Base-by-base conservation (phyloP, 2,888 invertebrate species). In the Xylocampa areola region DNA sequence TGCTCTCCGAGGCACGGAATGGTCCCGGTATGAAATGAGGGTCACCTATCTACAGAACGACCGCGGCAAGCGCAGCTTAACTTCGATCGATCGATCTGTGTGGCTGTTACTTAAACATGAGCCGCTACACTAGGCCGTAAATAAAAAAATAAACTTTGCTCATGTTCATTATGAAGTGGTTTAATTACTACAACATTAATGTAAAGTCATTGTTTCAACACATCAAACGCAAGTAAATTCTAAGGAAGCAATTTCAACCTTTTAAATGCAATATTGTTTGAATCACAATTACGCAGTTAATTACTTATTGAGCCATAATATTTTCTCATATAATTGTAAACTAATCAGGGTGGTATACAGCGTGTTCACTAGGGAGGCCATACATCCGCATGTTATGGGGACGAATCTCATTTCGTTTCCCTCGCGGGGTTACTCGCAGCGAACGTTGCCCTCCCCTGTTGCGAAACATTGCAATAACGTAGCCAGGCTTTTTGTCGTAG, bases 341-440 rank as follows among this genome's bases (percentile, higher is more conserved):
- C 50, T 68, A 65, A 65, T 75, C 65, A 75, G 68, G 65, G 54
- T 23, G 29, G 39, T 32, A 45, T 51, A 48, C 25, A 51, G 11
- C 7, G 27, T 14, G 27, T 10, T 27, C 58, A 10, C 57, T 51
- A 55, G 73, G 55, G 71, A 76, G 39, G 55, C 54, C 48, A 70
- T 66, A 68, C 52, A 73, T 55, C 54, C 61, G 50, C 51, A 39
- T 51, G 47, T 50, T 70, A 71, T 58, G 66, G 51, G 58, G 66
- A 69, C 60, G 66, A 74, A 72, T 68, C 72, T 73, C 69, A 73
- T 73, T 74, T 57, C 48, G 55, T 41, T 55, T 32, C 44, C 47
- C 72, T 71, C 62, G 32, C 55, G 53, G 54, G 73, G 55, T 17
- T 30, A 35, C 17, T 33, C 27, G 57, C 44, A 45, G 35, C 40